These are phyloP conservation scores for Blastobasis adustella DNA, from an alignment of 2,888 invertebrate species.

Conservation along the genomic window DNA sequence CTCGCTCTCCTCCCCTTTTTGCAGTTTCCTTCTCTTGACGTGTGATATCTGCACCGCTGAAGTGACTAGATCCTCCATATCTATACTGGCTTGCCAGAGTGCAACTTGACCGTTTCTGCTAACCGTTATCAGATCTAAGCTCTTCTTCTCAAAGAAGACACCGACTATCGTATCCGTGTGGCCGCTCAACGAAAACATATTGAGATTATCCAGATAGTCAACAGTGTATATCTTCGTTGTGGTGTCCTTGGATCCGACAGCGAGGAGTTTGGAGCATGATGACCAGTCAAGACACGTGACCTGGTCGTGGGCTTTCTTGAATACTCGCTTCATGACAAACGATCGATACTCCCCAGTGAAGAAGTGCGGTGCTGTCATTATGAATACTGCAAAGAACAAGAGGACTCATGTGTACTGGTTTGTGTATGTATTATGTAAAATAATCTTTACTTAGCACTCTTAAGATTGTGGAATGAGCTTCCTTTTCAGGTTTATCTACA, in stretches of 20 bases:
- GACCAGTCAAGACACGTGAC: slow-evolving; percentile 95
- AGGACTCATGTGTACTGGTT: no score
- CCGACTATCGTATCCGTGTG: slow-evolving; percentile 90
- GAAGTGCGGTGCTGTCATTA: slow-evolving; percentile 90
- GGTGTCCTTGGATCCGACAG: slow-evolving; percentile 94
- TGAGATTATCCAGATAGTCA: slow-evolving; percentile 83
- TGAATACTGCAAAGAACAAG: slow-evolving; percentile 76
- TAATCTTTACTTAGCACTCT: no score
- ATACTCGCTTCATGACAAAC: slow-evolving; percentile 88
- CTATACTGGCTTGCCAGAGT: slow-evolving; percentile 89
- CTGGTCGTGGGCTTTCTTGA: slow-evolving; percentile 87
- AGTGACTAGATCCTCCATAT: slow-evolving; percentile 79
- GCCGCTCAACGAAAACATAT: slow-evolving; percentile 84
- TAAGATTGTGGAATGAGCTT: no score
- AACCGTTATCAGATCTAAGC: slow-evolving; percentile 88
- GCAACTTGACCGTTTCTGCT: slow-evolving; percentile 89
- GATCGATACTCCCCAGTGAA: slow-evolving; percentile 90
- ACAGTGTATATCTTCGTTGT: slow-evolving; percentile 88
- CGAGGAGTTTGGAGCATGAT: slow-evolving; percentile 89
- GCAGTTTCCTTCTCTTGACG: slow-evolving; percentile 55
- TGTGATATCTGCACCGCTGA: slow-evolving; percentile 67
- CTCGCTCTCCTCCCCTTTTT: slow-evolving; percentile 70
- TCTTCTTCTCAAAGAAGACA: slow-evolving; percentile 91
- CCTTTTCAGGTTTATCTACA: no score
- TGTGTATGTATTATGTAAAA: no score